Conservation (phyloP, 2,888 invertebrate genomes). For the Leucoptera coffeella region DNA sequence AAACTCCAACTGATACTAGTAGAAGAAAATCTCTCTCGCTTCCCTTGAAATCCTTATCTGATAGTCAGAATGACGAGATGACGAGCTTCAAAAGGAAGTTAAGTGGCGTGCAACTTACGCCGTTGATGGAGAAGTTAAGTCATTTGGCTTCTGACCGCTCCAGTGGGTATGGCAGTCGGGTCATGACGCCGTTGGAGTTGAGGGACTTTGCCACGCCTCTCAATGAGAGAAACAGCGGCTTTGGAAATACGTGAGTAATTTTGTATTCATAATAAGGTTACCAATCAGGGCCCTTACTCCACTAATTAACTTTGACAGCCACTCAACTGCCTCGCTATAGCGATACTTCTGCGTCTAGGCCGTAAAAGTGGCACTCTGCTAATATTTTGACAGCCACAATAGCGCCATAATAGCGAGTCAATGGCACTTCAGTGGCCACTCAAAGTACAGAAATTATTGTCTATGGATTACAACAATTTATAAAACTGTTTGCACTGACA, state of each 20-base stretch:
- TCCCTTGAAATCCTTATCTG: conserved; percentile 63
- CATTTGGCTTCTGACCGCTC: conserved; percentile 65
- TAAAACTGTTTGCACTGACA: no score
- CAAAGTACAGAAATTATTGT: no score
- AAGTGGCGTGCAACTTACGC: conserved; percentile 68
- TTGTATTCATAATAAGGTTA: no score
- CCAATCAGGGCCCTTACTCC: no score
- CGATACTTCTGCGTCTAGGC: no score
- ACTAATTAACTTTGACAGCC: no score
- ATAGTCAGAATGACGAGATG: conserved; percentile 27
- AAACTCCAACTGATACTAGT: conserved; percentile 27
- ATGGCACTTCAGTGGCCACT: no score
- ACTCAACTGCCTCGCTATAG: no score
- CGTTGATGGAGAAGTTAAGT: conserved; percentile 75
- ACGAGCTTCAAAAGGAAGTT: conserved; percentile 45
- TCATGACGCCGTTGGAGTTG: conserved; percentile 56
- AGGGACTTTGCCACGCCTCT: conserved; percentile 38
- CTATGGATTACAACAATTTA: no score
- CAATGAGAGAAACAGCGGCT: conserved; percentile 29
- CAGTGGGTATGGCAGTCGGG: conserved; percentile 62
- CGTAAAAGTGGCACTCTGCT: no score
- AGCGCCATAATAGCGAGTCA: no score
- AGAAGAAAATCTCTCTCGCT: conserved; percentile 58
- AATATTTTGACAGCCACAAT: no score
- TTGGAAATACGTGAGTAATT: conserved; percentile 22